phyloP scores from a whole-genome alignment of 2,113 vertebrate genomes.

The Paradoxurus hermaphroditus region DNA sequence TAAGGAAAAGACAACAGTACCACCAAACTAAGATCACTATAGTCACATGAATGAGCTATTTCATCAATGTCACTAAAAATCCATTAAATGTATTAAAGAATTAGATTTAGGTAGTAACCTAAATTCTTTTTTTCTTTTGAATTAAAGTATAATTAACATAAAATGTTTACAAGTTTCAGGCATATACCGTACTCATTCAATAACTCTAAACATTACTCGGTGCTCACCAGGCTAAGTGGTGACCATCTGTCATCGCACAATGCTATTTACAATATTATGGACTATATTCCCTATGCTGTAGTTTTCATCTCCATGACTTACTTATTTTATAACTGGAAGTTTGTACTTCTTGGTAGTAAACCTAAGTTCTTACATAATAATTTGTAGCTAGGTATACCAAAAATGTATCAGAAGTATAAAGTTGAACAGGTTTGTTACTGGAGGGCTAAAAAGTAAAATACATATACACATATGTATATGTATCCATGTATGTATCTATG shows the following conservation, averaged over 20 bases:
- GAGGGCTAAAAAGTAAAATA: not conserved
- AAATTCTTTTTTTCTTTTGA: not conserved
- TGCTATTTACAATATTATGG: not conserved
- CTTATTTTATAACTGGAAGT: not conserved
- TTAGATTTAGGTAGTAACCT: not conserved
- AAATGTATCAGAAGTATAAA: not conserved
- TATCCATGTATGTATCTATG: not conserved
- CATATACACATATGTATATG: not conserved
- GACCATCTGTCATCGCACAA: not conserved
- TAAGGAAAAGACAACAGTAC: not conserved
- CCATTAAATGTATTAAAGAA: not conserved
- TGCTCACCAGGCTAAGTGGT: not conserved
- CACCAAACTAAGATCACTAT: not conserved
- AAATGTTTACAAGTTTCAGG: not conserved
- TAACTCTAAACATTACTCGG: not conserved
- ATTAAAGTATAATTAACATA: not conserved
- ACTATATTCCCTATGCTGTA: not conserved
- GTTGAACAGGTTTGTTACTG: not conserved
- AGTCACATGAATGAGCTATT: not conserved
- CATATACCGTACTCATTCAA: not conserved
- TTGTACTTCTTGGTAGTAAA: not conserved
- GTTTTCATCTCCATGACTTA: not conserved
- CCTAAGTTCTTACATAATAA: not conserved
- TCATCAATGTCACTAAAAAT: conserved; percentile 25
- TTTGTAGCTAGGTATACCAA: not conserved